Base-by-base conservation (phyloP, 2,888 invertebrate genomes). In the Rhagophthalmus giganteus region DNA sequence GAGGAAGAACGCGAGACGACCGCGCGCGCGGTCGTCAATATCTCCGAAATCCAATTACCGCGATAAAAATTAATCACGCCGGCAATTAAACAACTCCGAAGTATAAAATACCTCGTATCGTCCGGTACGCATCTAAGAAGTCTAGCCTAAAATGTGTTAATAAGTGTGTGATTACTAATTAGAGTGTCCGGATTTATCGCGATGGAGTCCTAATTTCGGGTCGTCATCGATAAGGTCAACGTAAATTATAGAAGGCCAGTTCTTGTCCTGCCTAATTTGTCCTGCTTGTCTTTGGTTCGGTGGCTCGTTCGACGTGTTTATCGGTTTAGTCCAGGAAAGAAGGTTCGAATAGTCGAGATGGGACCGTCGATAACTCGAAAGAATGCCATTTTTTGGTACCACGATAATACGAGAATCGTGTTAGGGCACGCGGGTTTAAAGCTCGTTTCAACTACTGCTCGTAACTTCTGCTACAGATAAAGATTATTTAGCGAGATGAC, bases 181-280 rank as follows among this genome's bases (percentile, higher is more conserved):
- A 49, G 54, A 39, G 45, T 44, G 49, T 54, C 39, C 13, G 30
- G 28, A 49, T 39, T 45, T 44, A 54, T 49, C 49, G 32, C 16
- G 48, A 48, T 44, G 27, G 42, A 38, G 52, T 41, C 55, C 50
- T 50, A 50, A 55, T 50, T 55, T 51, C 28, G 28, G 28, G 46
- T 52, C 51, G 40, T 55, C 55, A 42, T 58, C 60, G 63, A 63
- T 61, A 61, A 60, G 58, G 53, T 51, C 56, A 59, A 68, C 62
- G 71, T 72, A 71, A 72, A 70, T 71, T 72, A 72, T 72, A 67
- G 65, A 64, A 63, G 67, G 67, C 66, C 63, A 65, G 66, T 65
- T 60, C 66, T 66, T 71, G 72, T 72, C 69, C 64, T 70, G 66
- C 70, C 72, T 73, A 73, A 73, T 73, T 72, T 73, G 71, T 69